phyloP scores from a whole-genome alignment of 2,888 invertebrate genomes.

The Nesidiocoris tenuis region DNA sequence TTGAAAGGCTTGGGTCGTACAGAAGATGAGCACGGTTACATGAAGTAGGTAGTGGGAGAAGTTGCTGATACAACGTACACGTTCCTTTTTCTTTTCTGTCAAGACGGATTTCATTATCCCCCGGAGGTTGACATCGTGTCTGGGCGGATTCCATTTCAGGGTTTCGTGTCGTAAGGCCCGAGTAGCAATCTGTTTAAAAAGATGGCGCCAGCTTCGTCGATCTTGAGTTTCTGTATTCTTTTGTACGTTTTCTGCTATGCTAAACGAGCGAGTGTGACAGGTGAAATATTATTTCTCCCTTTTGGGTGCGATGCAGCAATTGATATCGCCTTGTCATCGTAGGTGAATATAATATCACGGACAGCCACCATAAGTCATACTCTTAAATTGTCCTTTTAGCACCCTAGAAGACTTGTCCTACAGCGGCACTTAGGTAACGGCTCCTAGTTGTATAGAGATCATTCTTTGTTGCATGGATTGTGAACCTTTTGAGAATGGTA shows the following conservation, averaged over 20 bases:
- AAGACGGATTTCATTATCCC: constrained; percentile 42
- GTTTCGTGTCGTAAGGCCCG: constrained; percentile 19
- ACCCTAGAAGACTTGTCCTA: too few relatives aligned
- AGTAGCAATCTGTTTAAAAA: constrained; percentile 36
- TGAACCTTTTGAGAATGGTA: too few relatives aligned
- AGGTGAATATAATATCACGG: too few relatives aligned
- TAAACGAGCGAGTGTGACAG: neutral
- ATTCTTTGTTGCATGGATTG: too few relatives aligned
- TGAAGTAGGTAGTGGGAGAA: neutral
- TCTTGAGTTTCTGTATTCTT: constrained; percentile 1
- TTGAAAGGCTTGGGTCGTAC: neutral
- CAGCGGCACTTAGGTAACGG: too few relatives aligned
- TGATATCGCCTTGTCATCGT: neutral
- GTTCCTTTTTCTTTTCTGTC: constrained; percentile 41
- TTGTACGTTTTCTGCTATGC: neutral
- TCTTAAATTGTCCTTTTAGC: too few relatives aligned
- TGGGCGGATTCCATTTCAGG: constrained; percentile 20
- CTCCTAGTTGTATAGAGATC: too few relatives aligned
- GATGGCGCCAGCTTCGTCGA: constrained; percentile 25
- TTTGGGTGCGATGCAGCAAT: neutral
- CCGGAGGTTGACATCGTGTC: constrained; percentile 41
- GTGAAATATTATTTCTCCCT: neutral
- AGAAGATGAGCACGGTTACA: too few relatives aligned
- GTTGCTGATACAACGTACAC: constrained; percentile 40
- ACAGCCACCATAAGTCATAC: too few relatives aligned